phyloP scores from a whole-genome alignment of 2,888 invertebrate genomes.

The Drosophila neonasuta region DNA sequence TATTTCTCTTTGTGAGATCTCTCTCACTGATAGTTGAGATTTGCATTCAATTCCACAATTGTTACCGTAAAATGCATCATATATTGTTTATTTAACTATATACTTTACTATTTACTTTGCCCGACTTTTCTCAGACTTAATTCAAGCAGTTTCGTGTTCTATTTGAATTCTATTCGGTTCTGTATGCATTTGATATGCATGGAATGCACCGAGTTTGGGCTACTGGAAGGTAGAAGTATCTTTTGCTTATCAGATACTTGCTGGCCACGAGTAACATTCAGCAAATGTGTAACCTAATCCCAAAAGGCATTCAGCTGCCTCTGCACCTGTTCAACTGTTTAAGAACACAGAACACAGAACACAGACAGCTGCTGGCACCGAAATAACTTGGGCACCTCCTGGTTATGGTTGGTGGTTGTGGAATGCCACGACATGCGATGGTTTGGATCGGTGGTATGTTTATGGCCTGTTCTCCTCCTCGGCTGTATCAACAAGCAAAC shows the following conservation, averaged over 20 bases:
- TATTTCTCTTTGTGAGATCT: background rate
- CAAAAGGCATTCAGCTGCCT: conserved; percentile 50
- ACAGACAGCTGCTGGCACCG: conserved; percentile 36
- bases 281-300: conserved; percentile 59
- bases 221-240: conserved; percentile 20
- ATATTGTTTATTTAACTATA: conserved; percentile 10
- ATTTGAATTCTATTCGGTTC: conserved; percentile 20
- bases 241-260: conserved; percentile 41
- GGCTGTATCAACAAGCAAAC: conserved; percentile 53
- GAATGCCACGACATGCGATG: background rate
- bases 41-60: conserved; percentile 13
- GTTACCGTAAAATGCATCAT: conserved; percentile 4
- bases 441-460: conserved; percentile 18
- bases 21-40: background rate
- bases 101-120: background rate
- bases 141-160: conserved; percentile 24
- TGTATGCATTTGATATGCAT: conserved; percentile 35
- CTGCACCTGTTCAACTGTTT: conserved; percentile 62
- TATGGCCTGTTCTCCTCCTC: conserved; percentile 10
- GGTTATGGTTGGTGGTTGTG: conserved; percentile 20
- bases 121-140: conserved; percentile 8
- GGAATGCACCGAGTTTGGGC: conserved; percentile 24
- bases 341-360: conserved; percentile 6
- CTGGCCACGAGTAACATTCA: conserved; percentile 20
- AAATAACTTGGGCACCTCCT: conserved; percentile 38